These are phyloP conservation scores for Allophyes oxyacanthae DNA, from an alignment of 2,888 invertebrate species.

Conservation along the genomic window DNA sequence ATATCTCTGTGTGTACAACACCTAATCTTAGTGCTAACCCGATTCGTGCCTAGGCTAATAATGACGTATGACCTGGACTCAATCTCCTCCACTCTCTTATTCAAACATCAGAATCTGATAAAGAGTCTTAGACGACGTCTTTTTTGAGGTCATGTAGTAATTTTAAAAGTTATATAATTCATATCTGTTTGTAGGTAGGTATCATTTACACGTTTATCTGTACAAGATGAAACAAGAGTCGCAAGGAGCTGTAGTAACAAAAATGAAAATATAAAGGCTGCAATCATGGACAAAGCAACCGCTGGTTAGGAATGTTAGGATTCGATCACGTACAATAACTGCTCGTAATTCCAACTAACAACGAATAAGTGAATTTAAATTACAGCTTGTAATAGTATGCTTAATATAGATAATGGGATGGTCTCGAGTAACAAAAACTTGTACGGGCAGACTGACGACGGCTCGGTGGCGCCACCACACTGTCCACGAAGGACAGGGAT, in stretches of 20 bases:
- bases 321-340: slow-evolving; percentile 41
- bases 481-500: slow-evolving; percentile 42
- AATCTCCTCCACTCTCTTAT: slow-evolving; percentile 69
- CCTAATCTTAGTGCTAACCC: slow-evolving; percentile 82
- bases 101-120: slow-evolving; percentile 82
- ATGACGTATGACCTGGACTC: slow-evolving; percentile 83
- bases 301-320: slow-evolving; percentile 44
- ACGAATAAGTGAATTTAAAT: slow-evolving; percentile 54
- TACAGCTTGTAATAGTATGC: slow-evolving; percentile 47
- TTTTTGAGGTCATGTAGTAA: slow-evolving; percentile 64
- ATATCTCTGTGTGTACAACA: slow-evolving; percentile 72
- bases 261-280: slow-evolving; percentile 21
- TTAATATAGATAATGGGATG: slow-evolving; percentile 48
- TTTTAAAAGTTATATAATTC: slow-evolving; percentile 48
- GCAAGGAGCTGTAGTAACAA: slow-evolving; percentile 19
- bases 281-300: slow-evolving; percentile 36
- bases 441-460: slow-evolving; percentile 33
- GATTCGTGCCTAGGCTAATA: slow-evolving; percentile 79
- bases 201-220: slow-evolving; percentile 29
- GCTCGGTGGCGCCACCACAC: slow-evolving; percentile 47
- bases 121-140: slow-evolving; percentile 71
- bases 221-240: slow-evolving; percentile 24
- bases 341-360: slow-evolving; percentile 40
- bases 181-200: slow-evolving; percentile 27
- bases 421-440: slow-evolving; percentile 52